Evolutionary conservation across 2,797 vertebrate genomes (phyloP).

Genomic region (Lophius americanus): DNA sequence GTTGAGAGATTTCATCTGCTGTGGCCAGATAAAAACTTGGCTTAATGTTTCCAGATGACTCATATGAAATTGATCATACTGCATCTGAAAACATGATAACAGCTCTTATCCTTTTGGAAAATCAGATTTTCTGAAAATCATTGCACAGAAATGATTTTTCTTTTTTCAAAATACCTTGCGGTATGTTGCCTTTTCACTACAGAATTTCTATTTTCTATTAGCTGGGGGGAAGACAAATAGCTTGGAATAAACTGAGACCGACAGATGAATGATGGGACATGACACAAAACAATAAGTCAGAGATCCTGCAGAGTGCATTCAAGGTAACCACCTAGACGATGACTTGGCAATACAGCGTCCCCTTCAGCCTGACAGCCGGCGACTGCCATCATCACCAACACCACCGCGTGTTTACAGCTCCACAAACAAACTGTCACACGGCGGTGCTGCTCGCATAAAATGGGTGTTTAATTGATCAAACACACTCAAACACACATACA

Average conservation of each 20-base stretch:
- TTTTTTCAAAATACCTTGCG: no score
- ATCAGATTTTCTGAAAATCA: no score
- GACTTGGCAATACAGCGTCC: constrained; percentile 19
- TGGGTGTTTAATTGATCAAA: constrained; percentile 41
- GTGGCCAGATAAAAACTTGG: no score
- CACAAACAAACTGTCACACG: constrained; percentile 65
- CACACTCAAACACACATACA: constrained; percentile 15
- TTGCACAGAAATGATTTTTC: no score
- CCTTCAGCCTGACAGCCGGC: constrained; percentile 45
- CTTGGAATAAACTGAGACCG: constrained; percentile 23
- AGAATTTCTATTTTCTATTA: neutral
- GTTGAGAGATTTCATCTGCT: no score
- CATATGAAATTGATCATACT: no score
- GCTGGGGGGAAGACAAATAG: constrained; percentile 15
- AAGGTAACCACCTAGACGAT: constrained; percentile 48
- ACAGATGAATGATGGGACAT: constrained; percentile 53
- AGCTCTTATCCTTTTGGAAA: no score
- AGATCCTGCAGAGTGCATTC: constrained; percentile 47
- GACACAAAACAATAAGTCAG: constrained; percentile 53
- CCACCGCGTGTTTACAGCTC: constrained; percentile 58
- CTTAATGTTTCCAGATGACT: no score
- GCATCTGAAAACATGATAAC: no score
- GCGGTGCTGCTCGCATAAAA: constrained; percentile 40
- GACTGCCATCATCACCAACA: constrained; percentile 34
- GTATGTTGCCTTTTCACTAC: neutral